Base-by-base conservation (phyloP, 2,113 vertebrate species). In the Brachypodius melanocephalos region DNA sequence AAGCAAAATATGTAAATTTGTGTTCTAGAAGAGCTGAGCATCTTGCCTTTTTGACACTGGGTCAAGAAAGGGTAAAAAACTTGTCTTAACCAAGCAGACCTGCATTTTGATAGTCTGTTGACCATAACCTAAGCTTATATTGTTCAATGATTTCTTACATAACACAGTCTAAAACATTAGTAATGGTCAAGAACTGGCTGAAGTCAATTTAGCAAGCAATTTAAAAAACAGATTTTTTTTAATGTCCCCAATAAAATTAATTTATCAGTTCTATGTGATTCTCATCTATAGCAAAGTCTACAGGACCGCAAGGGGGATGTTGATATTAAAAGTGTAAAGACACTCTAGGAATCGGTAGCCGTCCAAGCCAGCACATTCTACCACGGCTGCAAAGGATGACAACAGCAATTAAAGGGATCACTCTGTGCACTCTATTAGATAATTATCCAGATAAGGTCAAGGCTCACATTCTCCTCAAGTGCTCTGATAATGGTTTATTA, bases 381-480 rank as follows among this genome's bases (percentile, higher is more conserved):
- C 34, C n/a, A 21, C 26, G 89, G 69, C 89, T 80, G 66, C 67
- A 66, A 82, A 94, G 51, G 79, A 91, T 90, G 89, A 92, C 93
- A 96, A 74, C 55, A 93, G 40, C 94, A 97, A 95, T 96, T 97
- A 96, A 91, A 57, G 72, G 90, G 85, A 94, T 95, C 79, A 55
- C 69, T 97, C 89, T 74, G 17, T 72, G 94, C 85, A 85, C 90
- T 94, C 89, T 71, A 69, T 91, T 75, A 95, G 94, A 77, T 96
- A 96, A 96, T 97, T 96, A 97, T 68, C 90, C 92, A 93, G 93
- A 93, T 95, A 95, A 96, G 93, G 96, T 96, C 94, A 96, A 86
- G 89, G 92, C 89, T 97, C 96, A 80, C 79, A 90, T 95, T 96
- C 82, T 97, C 75, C 92, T 91, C 94, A 89, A 94, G 92, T 94